Conservation (phyloP, 2,888 invertebrate genomes). For the Nomada hirtipes region DNA sequence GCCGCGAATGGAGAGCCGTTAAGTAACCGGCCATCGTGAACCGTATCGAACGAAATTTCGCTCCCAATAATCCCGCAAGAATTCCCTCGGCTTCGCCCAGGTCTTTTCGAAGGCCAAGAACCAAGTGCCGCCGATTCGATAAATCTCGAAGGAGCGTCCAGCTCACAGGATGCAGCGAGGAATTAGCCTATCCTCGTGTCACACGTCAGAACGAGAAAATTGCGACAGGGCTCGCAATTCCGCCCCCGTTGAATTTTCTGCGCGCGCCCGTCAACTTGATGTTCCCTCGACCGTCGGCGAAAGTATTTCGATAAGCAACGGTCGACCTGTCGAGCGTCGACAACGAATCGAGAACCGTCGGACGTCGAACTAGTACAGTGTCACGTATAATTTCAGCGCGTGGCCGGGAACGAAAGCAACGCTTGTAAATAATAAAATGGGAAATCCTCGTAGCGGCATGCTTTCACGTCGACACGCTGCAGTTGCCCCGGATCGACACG, state of each 20-base stretch:
- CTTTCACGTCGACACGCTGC: slow-evolving; percentile 75
- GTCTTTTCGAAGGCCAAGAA: too few species aligned
- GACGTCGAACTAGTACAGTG: background rate
- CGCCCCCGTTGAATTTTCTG: background rate
- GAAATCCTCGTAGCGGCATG: slow-evolving; percentile 72
- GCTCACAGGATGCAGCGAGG: too few species aligned
- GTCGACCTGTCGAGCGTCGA: too few species aligned
- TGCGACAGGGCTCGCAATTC: background rate
- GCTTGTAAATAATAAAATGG: slow-evolving; percentile 72
- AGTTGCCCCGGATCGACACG: slow-evolving; percentile 43
- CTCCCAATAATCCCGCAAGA: background rate
- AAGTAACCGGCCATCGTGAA: background rate
- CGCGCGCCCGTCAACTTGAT: too few species aligned
- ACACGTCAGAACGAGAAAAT: slow-evolving; percentile 26
- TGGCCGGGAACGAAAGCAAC: slow-evolving; percentile 49
- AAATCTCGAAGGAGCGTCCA: background rate
- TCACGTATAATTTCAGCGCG: background rate
- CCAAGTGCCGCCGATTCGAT: background rate
- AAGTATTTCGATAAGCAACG: too few species aligned
- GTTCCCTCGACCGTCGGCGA: background rate
- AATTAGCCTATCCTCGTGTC: slow-evolving; percentile 11
- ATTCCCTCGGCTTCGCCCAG: background rate
- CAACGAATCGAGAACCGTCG: background rate
- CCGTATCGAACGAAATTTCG: background rate
- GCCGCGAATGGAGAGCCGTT: background rate